phyloP scores from a whole-genome alignment of 2,888 invertebrate genomes.

The Hedya salicella region DNA sequence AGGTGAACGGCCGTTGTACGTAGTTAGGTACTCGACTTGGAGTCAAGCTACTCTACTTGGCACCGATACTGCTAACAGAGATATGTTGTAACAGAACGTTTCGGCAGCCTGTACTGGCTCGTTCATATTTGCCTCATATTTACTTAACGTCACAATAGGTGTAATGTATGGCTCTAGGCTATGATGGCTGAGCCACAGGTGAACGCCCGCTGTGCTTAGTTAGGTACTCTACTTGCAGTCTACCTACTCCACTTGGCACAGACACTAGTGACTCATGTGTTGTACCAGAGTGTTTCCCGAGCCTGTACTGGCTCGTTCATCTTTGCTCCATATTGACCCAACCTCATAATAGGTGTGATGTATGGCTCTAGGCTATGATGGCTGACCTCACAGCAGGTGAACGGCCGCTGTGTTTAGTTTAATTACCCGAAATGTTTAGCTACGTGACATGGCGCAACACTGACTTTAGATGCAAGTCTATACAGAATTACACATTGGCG shows the following conservation, averaged over 20 bases:
- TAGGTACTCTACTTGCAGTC: too few species aligned
- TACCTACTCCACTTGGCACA: too few species aligned
- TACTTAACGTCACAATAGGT: slow-evolving; percentile 38
- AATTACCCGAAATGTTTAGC: slow-evolving; percentile 37
- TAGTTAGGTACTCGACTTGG: too few species aligned
- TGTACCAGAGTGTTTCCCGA: too few species aligned
- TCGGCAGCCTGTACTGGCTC: too few species aligned
- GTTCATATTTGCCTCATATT: slow-evolving; percentile 33
- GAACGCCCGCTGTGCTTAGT: too few species aligned
- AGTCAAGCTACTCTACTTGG: too few species aligned
- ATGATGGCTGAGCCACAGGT: slow-evolving; percentile 29
- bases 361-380: slow-evolving; percentile 38
- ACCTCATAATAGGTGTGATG: slow-evolving; percentile 42
- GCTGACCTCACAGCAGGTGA: slow-evolving; percentile 34
- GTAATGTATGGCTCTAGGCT: slow-evolving; percentile 42
- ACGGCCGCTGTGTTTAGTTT: slow-evolving; percentile 35
- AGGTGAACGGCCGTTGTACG: slow-evolving; percentile 28
- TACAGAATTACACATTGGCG: background rate
- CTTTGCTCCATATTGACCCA: slow-evolving; percentile 35
- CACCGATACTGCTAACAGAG: too few species aligned
- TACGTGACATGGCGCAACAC: slow-evolving; percentile 1
- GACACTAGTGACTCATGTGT: too few species aligned
- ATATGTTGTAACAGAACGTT: too few species aligned
- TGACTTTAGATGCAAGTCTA: background rate
- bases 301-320: too few species aligned